These are phyloP conservation scores for Magallana gigas DNA, from an alignment of 1,140 invertebrate genomes.

Conservation along the genomic window DNA sequence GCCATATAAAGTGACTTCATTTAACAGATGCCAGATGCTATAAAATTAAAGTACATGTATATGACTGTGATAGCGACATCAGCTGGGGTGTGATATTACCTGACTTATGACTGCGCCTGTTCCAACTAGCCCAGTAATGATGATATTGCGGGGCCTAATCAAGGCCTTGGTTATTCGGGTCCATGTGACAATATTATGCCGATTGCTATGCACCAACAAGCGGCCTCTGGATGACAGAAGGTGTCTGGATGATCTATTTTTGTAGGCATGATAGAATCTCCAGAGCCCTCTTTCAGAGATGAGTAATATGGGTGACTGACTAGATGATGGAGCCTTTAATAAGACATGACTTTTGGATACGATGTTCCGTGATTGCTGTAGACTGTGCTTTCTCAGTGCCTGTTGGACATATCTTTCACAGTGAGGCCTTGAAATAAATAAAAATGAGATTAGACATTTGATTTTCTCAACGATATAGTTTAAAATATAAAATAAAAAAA, in stretches of 20 bases:
- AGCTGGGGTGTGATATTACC: background rate
- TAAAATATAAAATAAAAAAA: too few relatives aligned
- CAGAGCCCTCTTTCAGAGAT: slow-evolving; percentile 9
- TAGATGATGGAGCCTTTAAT: background rate
- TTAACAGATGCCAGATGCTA: too few relatives aligned
- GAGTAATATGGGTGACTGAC: background rate
- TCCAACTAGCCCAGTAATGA: background rate
- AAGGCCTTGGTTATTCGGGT: background rate
- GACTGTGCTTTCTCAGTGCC: background rate
- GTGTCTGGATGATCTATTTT: background rate
- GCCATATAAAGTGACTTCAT: too few relatives aligned
- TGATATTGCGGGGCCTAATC: slow-evolving; percentile 1
- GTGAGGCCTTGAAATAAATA: background rate
- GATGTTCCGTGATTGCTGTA: slow-evolving; percentile 13
- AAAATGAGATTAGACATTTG: background rate
- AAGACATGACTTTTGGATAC: background rate
- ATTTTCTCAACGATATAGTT: too few relatives aligned
- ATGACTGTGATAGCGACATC: too few relatives aligned
- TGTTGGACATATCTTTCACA: slow-evolving; percentile 8
- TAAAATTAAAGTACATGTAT: too few relatives aligned
- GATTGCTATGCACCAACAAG: background rate
- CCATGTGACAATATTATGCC: background rate
- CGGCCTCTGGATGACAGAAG: background rate
- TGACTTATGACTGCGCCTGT: background rate
- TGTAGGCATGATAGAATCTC: slow-evolving; percentile 20